phyloP scores from a whole-genome alignment of 2,113 vertebrate genomes.

The Neogobius melanostomus region DNA sequence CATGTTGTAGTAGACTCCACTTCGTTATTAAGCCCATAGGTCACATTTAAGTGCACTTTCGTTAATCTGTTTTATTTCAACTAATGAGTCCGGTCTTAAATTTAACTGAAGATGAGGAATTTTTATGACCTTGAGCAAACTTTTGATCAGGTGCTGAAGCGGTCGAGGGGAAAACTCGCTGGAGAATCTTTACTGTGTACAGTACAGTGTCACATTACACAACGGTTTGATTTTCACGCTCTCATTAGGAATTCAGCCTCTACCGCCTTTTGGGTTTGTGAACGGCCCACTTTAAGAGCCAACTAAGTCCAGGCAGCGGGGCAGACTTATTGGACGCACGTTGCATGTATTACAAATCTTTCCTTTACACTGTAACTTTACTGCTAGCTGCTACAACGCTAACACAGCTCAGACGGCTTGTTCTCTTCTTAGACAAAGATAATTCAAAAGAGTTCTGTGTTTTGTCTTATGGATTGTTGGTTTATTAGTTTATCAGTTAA shows the following conservation, averaged over 20 bases:
- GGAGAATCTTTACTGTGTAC: conserved; percentile 79
- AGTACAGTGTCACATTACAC: conserved; percentile 79
- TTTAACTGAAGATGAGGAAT: conserved; percentile 82
- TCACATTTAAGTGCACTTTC: conserved; percentile 78
- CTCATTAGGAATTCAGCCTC: conserved; percentile 75
- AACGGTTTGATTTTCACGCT: conserved; percentile 69
- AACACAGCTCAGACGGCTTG: neutral
- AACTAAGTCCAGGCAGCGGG: conserved; percentile 14
- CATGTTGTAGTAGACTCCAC: conserved; percentile 66
- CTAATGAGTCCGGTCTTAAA: conserved; percentile 80
- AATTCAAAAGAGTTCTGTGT: neutral
- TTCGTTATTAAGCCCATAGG: conserved; percentile 70
- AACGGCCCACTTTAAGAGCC: conserved; percentile 28
- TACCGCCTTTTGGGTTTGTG: conserved; percentile 29
- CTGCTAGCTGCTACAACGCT: neutral
- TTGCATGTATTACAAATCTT: conserved; percentile 7
- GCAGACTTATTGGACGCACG: conserved; percentile 3
- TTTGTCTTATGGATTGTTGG: neutral
- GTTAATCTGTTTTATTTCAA: conserved; percentile 82
- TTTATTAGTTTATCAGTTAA: neutral
- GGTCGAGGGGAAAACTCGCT: conserved; percentile 52
- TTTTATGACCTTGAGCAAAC: conserved; percentile 78
- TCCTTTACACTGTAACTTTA: neutral
- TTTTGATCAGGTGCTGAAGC: conserved; percentile 80
- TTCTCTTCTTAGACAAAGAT: neutral